Evolutionary conservation across 2,113 vertebrate genomes (phyloP).

Genomic region (Arvicanthis niloticus): DNA sequence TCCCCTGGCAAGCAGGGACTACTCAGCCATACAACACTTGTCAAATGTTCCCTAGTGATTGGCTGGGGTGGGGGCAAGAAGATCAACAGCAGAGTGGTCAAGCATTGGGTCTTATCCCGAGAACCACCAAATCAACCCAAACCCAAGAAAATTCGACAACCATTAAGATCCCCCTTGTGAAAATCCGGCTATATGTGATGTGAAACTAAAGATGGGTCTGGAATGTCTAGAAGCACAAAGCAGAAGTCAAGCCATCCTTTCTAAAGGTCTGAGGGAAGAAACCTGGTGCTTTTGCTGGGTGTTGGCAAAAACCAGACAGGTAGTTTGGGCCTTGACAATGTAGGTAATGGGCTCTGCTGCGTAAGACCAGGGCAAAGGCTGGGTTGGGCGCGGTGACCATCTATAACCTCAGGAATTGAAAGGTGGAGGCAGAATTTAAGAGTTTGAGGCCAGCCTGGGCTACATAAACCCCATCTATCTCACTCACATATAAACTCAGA

Average conservation of each 20-base stretch:
- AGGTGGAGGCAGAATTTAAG: not conserved
- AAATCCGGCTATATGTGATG: not conserved
- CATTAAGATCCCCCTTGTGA: not conserved
- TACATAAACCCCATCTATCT: not conserved
- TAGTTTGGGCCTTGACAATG: not conserved
- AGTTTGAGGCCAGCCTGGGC: not conserved
- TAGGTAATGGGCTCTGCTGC: not conserved
- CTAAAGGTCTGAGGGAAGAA: not conserved
- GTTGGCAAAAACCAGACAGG: no score
- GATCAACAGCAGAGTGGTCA: not conserved
- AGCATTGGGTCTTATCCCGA: no score
- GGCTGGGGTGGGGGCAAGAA: not conserved
- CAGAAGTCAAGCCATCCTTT: not conserved
- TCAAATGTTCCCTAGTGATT: not conserved
- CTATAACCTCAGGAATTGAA: not conserved
- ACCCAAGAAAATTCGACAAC: not conserved
- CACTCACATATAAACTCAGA: not conserved
- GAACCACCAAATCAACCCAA: not conserved
- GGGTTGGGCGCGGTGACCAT: not conserved
- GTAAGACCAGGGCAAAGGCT: not conserved
- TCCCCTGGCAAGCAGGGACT: not conserved
- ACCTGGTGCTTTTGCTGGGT: no score
- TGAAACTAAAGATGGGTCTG: not conserved
- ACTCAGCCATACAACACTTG: not conserved
- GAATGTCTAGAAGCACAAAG: no score